These are phyloP conservation scores for Euproctis similis DNA, from an alignment of 2,888 invertebrate genomes.

Conservation along the genomic window DNA sequence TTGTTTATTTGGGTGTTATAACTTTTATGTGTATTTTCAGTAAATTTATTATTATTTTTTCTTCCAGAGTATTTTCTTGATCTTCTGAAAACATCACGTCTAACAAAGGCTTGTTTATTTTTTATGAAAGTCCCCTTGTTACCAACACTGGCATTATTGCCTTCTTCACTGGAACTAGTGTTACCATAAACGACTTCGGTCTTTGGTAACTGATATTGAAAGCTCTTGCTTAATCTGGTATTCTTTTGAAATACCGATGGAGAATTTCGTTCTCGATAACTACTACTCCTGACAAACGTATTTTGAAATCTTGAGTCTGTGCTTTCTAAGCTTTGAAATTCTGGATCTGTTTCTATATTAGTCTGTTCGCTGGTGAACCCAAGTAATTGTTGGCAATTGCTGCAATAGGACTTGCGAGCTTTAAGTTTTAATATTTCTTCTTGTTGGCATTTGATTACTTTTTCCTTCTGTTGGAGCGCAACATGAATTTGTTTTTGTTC, in stretches of 20 bases:
- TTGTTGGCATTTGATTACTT: constrained; percentile 81
- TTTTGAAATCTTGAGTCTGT: constrained; percentile 69
- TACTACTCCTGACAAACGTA: constrained; percentile 65
- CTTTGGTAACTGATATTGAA: constrained; percentile 69
- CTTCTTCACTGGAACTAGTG: constrained; percentile 71
- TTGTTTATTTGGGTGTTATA: constrained; percentile 52
- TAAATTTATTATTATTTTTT: constrained; percentile 55
- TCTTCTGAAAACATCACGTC: constrained; percentile 67
- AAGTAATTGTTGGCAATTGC: constrained; percentile 67
- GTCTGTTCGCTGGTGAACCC: constrained; percentile 73
- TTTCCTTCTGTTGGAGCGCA: constrained; percentile 81
- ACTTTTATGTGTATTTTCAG: constrained; percentile 48
- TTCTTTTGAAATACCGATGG: constrained; percentile 72
- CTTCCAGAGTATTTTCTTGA: constrained; percentile 70
- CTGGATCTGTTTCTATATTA: constrained; percentile 71
- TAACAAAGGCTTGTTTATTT: constrained; percentile 71
- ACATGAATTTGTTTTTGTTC: constrained; percentile 83
- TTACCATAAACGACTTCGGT: constrained; percentile 62
- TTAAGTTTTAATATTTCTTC: constrained; percentile 81
- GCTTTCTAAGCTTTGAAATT: constrained; percentile 71
- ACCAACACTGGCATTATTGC: constrained; percentile 51
- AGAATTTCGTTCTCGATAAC: constrained; percentile 68
- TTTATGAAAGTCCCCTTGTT: constrained; percentile 76
- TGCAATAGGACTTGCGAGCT: constrained; percentile 66
- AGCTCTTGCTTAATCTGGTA: constrained; percentile 70